Evolutionary conservation across 2,888 invertebrate genomes (phyloP).

Genomic region (Pasiphila rectangulata): DNA sequence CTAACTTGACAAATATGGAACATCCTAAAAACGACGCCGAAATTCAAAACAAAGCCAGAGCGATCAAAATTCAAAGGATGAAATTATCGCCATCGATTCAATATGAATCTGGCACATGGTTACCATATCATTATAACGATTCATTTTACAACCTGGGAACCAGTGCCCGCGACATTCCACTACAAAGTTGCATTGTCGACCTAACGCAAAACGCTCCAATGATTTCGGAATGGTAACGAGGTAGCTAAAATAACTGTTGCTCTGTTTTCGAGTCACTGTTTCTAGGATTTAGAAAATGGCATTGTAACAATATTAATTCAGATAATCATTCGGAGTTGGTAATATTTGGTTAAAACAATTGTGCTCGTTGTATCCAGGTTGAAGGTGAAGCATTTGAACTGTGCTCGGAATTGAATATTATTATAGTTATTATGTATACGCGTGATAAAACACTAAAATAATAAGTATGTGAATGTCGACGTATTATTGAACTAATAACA

Average conservation of each 20-base stretch:
- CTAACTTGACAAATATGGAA: neutral
- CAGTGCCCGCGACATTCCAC: constrained; percentile 43
- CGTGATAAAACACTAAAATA: neutral
- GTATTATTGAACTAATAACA: constrained; percentile 43
- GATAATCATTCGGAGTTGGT: too few species aligned
- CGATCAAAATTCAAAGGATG: constrained; percentile 61
- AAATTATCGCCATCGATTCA: constrained; percentile 54
- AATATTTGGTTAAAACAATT: too few species aligned
- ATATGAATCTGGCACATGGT: constrained; percentile 56
- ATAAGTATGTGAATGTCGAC: neutral
- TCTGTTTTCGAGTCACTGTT: constrained; percentile 14
- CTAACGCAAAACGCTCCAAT: constrained; percentile 45
- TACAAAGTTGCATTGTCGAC: constrained; percentile 40
- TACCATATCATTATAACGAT: constrained; percentile 56
- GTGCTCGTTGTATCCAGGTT: too few species aligned
- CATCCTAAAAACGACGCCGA: neutral
- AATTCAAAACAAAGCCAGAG: constrained; percentile 15
- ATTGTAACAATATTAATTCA: constrained; percentile 3
- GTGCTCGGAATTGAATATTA: too few species aligned
- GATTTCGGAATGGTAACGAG: constrained; percentile 52
- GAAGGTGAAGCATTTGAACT: too few species aligned
- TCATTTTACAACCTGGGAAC: constrained; percentile 59
- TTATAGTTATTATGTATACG: too few species aligned
- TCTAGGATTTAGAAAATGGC: constrained; percentile 13
- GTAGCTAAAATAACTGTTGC: constrained; percentile 23